Evolutionary conservation across 2,888 invertebrate species (phyloP).

Genomic region (Pardosa pseudoannulata): DNA sequence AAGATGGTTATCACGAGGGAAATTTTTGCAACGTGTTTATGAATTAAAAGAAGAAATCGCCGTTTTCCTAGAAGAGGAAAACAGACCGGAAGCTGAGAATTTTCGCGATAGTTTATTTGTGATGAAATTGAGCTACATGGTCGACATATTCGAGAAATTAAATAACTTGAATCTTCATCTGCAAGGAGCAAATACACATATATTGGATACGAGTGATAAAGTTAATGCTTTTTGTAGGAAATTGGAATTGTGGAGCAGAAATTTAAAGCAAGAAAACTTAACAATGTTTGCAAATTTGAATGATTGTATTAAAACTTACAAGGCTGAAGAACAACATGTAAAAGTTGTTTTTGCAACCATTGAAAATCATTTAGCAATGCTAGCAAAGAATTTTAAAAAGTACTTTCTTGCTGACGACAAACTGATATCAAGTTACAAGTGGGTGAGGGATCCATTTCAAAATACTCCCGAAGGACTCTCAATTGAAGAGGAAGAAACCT

Average conservation of each 20-base stretch:
- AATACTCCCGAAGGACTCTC: constrained; percentile 34
- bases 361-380: constrained; percentile 37
- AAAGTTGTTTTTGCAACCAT: constrained; percentile 19
- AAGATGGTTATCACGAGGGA: constrained; percentile 21
- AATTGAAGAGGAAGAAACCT: constrained; percentile 4
- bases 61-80: constrained; percentile 17
- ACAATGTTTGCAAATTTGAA: constrained; percentile 41
- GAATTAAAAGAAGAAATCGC: constrained; percentile 33
- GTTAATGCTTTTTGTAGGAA: constrained; percentile 48
- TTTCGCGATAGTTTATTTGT: constrained; percentile 38
- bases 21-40: constrained; percentile 33
- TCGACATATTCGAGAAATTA: constrained; percentile 50
- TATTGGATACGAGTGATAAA: constrained; percentile 53
- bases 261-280: constrained; percentile 44
- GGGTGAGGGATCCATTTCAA: constrained; percentile 34
- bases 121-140: constrained; percentile 30
- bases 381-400: constrained; percentile 25
- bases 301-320: constrained; percentile 18
- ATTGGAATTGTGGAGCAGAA: constrained; percentile 55
- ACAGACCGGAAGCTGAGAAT: constrained; percentile 13
- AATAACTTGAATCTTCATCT: constrained; percentile 52
- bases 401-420: constrained; percentile 37
- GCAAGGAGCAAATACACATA: constrained; percentile 48
- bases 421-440: constrained; percentile 21
- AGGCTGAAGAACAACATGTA: constrained; percentile 16